A percentile compares a stretch with the other conserved stretches of the same genome.
Evolutionary conservation across 2,888 invertebrate species (phyloP).

Genomic region (Cotesia congregata): DNA sequence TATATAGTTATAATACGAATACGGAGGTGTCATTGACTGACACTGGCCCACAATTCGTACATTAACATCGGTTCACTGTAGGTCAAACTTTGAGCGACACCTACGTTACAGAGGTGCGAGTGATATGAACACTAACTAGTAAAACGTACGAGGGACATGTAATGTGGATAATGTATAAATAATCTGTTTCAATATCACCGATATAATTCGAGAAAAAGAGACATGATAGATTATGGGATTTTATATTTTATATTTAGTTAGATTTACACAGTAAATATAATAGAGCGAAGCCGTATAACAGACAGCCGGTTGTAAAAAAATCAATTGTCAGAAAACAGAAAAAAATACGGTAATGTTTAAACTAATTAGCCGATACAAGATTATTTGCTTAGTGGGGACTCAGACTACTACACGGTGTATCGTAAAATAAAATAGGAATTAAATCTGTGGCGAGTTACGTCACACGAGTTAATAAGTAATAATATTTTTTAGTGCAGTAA

Average conservation of each 20-base stretch:
- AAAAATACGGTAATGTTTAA: not conserved
- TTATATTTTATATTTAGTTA: not conserved
- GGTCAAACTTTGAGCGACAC: not conserved
- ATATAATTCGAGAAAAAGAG: not conserved
- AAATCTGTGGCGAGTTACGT: not conserved
- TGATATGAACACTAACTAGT: not conserved
- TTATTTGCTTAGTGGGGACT: not conserved
- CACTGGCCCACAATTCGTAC: constrained; percentile 64
- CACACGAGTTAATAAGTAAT: not conserved
- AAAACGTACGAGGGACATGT: not conserved
- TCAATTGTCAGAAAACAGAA: not conserved
- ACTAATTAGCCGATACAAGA: not conserved
- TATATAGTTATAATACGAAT: constrained; percentile 44
- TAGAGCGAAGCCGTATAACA: not conserved
- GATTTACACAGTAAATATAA: not conserved
- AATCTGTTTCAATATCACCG: not conserved
- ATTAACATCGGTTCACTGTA: constrained; percentile 52
- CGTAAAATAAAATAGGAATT: not conserved
- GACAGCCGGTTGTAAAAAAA: not conserved
- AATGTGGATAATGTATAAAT: not conserved
- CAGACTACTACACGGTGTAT: no score
- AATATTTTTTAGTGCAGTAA: not conserved
- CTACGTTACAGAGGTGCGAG: not conserved
- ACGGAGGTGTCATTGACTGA: constrained; percentile 62
- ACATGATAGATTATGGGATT: not conserved